A percentile compares a stretch with the other conserved stretches of the same genome.
Conservation (phyloP, 2,113 vertebrate genomes). For the Nothocercus nigrocapillus region DNA sequence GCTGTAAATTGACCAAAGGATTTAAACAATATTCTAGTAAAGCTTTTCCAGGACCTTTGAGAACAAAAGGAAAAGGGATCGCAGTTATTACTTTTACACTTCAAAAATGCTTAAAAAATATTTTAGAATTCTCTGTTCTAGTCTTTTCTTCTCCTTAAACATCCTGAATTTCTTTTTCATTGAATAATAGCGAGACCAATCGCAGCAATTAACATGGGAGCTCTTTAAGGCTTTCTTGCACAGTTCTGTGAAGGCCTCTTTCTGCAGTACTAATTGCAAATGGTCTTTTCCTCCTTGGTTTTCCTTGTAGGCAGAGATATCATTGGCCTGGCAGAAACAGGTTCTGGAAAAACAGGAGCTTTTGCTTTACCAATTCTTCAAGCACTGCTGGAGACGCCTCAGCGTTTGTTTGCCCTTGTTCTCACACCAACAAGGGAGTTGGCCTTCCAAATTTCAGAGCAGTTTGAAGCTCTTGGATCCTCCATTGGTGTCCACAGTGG, state of each 20-base stretch:
- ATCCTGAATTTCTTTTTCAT: not conserved
- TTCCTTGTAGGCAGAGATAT: constrained; percentile 85
- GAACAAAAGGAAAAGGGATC: not conserved
- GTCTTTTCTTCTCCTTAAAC: not conserved
- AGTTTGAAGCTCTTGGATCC: constrained; percentile 97
- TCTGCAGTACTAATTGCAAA: not conserved
- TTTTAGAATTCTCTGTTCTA: not conserved
- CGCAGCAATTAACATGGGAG: not conserved
- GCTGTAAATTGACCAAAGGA: not conserved
- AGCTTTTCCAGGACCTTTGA: not conserved
- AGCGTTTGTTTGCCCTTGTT: constrained; percentile 92
- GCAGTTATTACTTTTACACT: not conserved
- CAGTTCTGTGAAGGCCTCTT: not conserved
- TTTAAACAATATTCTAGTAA: not conserved
- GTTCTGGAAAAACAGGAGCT: constrained; percentile 96
- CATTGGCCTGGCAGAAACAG: constrained; percentile 96
- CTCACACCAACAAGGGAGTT: constrained; percentile 96
- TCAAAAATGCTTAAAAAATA: not conserved
- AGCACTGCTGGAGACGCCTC: constrained; percentile 86
- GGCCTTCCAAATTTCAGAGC: constrained; percentile 97
- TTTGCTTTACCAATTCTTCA: constrained; percentile 97
- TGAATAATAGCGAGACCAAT: not conserved
- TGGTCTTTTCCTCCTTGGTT: not conserved
- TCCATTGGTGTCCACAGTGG: constrained; percentile 93
- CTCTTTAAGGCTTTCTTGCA: too few relatives aligned